Conservation (phyloP, 2,888 invertebrate genomes). For the Harmothoe impar region DNA sequence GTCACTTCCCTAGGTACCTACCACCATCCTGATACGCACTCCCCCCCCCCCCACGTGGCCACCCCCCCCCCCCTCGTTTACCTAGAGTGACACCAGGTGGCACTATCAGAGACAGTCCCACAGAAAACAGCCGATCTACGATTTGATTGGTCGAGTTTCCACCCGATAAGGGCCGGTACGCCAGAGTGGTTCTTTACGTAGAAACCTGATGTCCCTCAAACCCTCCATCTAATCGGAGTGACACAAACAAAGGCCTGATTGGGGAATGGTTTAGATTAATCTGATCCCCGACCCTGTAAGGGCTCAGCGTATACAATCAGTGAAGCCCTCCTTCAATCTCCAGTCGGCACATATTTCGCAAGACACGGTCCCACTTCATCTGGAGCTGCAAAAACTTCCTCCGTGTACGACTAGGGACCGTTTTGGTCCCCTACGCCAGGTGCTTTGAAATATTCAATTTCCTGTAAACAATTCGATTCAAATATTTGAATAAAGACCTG, state of each 20-base stretch:
- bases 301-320: no score
- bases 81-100: background rate
- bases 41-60: background rate
- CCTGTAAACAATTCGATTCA: no score
- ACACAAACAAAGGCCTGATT: background rate
- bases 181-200: background rate
- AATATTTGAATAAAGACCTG: no score
- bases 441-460: no score
- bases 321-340: no score
- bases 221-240: background rate
- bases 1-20: background rate
- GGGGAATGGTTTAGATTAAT: slow-evolving; percentile 5
- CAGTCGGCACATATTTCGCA: no score
- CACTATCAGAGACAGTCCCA: background rate
- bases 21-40: background rate
- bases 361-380: no score
- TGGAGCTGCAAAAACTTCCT: no score
- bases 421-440: no score
- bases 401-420: no score
- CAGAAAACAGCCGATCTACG: slow-evolving; percentile 14
- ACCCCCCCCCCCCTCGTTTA: background rate
- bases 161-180: background rate
- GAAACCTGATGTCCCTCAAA: background rate
- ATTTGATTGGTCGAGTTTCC: background rate
- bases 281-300: background rate